Evolutionary conservation across 2,113 vertebrate genomes (phyloP).

Genomic region (Eulemur rufifrons): DNA sequence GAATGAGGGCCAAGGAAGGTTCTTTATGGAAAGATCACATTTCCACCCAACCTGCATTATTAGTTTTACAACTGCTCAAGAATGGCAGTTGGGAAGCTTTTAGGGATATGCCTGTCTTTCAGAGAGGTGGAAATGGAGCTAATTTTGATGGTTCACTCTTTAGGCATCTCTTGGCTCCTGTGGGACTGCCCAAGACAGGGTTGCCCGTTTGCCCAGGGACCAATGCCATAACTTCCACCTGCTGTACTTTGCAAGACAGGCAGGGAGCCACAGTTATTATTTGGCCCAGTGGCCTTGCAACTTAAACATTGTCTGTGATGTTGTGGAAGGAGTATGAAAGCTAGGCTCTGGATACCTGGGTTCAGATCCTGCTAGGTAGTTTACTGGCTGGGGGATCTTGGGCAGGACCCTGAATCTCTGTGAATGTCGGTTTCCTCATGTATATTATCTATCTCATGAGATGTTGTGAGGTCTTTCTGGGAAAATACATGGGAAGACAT

Average conservation of each 20-base stretch:
- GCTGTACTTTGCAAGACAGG: neutral
- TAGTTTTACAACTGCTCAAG: neutral
- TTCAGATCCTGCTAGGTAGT: neutral
- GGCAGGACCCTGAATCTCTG: neutral
- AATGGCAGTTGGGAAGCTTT: neutral
- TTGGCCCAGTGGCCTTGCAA: neutral
- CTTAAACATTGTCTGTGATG: neutral
- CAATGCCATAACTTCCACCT: constrained; percentile 15
- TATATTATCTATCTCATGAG: neutral
- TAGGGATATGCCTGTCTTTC: neutral
- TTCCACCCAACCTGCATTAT: neutral
- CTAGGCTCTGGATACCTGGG: neutral
- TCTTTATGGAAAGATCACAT: neutral
- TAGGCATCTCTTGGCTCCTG: neutral
- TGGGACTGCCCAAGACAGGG: neutral
- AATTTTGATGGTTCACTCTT: neutral
- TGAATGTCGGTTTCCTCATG: neutral
- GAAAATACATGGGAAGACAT: neutral
- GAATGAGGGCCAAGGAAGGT: neutral
- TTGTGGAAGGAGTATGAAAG: neutral
- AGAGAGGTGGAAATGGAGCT: neutral
- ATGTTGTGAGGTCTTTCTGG: neutral
- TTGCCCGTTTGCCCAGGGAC: constrained; percentile 19
- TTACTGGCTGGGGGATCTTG: neutral
- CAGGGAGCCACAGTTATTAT: neutral